Evolutionary conservation across 2,797 vertebrate species (phyloP).

Genomic region (Gobio occitaniae): DNA sequence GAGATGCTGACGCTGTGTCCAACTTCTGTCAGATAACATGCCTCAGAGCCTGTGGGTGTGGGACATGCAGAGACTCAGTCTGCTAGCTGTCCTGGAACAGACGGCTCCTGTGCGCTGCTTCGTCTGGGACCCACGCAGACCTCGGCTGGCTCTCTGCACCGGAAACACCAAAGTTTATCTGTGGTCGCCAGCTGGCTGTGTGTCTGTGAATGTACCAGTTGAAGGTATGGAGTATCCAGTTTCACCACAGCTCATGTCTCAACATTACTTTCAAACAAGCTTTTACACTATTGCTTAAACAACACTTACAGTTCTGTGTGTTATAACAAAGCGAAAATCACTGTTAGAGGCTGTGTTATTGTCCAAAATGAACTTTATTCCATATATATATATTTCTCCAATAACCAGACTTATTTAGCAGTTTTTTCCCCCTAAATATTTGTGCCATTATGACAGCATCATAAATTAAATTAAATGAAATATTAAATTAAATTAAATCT

Average conservation of each 20-base stretch:
- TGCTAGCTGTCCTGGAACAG: conserved; percentile 88
- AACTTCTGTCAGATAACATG: conserved; percentile 82
- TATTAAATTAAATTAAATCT: too few relatives aligned
- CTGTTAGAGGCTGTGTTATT: neutral
- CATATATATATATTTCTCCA: neutral
- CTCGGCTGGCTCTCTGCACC: conserved; percentile 90
- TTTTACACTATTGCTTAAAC: neutral
- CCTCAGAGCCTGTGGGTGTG: conserved; percentile 91
- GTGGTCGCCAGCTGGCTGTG: conserved; percentile 89
- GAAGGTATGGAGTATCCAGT: conserved; percentile 81
- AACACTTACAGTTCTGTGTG: neutral
- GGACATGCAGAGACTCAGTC: conserved; percentile 88
- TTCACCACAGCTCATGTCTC: neutral
- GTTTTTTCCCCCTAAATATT: neutral
- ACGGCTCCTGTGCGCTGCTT: conserved; percentile 83
- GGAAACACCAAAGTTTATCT: conserved; percentile 86
- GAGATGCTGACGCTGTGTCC: conserved; percentile 37
- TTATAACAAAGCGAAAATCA: neutral
- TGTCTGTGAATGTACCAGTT: conserved; percentile 86
- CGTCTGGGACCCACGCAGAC: conserved; percentile 89
- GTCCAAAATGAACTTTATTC: neutral
- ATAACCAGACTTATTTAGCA: neutral
- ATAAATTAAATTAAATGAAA: neutral
- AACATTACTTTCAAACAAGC: neutral
- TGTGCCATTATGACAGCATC: neutral